A percentile compares a stretch with the other conserved stretches of the same genome.
Evolutionary conservation across 2,888 invertebrate species (phyloP).

Genomic region (Diaperis boleti): DNA sequence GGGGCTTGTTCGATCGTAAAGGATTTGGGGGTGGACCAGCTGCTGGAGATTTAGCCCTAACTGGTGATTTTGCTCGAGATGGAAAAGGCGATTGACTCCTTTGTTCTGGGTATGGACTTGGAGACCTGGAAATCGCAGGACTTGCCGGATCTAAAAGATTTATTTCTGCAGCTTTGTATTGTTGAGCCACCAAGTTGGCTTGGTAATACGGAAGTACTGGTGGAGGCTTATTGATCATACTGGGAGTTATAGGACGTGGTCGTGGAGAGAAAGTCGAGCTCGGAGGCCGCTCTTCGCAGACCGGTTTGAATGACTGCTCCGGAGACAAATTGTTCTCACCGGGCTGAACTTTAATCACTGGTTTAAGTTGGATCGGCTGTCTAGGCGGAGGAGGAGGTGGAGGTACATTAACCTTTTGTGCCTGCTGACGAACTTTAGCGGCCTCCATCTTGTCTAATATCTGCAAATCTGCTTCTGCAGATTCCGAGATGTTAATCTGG

Average conservation of each 20-base stretch:
- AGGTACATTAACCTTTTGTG: conserved; percentile 41
- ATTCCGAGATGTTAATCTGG: conserved; percentile 70
- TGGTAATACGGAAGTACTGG: conserved; percentile 84
- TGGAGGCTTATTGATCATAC: conserved; percentile 80
- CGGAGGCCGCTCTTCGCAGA: conserved; percentile 68
- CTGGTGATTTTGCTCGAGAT: conserved; percentile 58
- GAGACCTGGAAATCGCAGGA: conserved; percentile 73
- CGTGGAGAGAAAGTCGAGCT: conserved; percentile 70
- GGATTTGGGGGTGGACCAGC: conserved; percentile 79
- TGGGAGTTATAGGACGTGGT: conserved; percentile 76
- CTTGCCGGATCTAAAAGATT: conserved; percentile 73
- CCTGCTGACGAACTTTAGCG: conserved; percentile 50
- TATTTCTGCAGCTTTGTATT: conserved; percentile 72
- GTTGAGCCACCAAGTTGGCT: conserved; percentile 79
- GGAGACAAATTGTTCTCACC: conserved; percentile 63
- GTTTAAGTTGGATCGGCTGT: conserved; percentile 52
- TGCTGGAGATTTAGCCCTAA: conserved; percentile 76
- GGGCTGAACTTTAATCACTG: conserved; percentile 57
- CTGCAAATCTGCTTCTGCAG: conserved; percentile 56
- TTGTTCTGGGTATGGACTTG: conserved; percentile 70
- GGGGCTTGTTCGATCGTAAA: conserved; percentile 63
- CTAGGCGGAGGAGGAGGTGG: conserved; percentile 20
- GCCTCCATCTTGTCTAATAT: conserved; percentile 54
- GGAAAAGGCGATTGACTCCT: conserved; percentile 60
- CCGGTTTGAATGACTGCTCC: conserved; percentile 72